A percentile compares a stretch with the other conserved stretches of the same genome.
phyloP scores from a whole-genome alignment of 2,888 invertebrate genomes.

The Oscheius sp. region DNA sequence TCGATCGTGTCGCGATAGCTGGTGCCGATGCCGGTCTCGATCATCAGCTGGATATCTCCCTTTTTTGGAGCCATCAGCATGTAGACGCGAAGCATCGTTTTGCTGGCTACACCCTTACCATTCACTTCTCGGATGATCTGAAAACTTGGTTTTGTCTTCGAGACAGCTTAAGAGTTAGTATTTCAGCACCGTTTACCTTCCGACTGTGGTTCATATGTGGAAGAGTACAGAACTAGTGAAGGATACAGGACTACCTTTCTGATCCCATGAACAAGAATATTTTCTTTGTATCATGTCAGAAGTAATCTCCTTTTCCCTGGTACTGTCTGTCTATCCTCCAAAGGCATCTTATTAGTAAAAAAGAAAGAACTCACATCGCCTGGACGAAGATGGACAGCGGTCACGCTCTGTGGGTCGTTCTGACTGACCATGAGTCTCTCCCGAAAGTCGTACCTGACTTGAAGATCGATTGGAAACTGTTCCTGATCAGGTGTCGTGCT shows the following conservation, averaged over 20 bases:
- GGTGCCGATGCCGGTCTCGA: conserved; percentile 53
- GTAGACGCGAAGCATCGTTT: conserved; percentile 51
- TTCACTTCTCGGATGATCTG: conserved; percentile 47
- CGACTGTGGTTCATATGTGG: too few relatives aligned
- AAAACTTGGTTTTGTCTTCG: too few relatives aligned
- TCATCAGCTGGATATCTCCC: conserved; percentile 38
- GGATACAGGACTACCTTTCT: too few relatives aligned
- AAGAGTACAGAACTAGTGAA: too few relatives aligned
- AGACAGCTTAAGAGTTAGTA: too few relatives aligned
- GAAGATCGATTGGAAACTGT: conserved; percentile 40
- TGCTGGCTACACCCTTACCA: conserved; percentile 48
- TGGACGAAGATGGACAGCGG: conserved; percentile 53
- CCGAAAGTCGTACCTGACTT: conserved; percentile 57
- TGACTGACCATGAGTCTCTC: conserved; percentile 54
- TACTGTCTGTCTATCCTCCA: too few relatives aligned
- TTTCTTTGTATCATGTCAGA: too few relatives aligned
- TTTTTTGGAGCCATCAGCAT: conserved; percentile 13
- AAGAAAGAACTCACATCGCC: conserved; percentile 43
- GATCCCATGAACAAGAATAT: too few relatives aligned
- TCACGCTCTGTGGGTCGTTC: conserved; percentile 48
- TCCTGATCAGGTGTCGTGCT: conserved; percentile 20
- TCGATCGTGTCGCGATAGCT: conserved; percentile 52
- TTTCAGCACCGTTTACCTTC: too few relatives aligned
- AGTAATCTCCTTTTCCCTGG: too few relatives aligned
- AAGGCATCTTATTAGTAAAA: too few relatives aligned